phyloP scores from a whole-genome alignment of 2,888 invertebrate genomes.

The Aspidiotus rigidus region DNA sequence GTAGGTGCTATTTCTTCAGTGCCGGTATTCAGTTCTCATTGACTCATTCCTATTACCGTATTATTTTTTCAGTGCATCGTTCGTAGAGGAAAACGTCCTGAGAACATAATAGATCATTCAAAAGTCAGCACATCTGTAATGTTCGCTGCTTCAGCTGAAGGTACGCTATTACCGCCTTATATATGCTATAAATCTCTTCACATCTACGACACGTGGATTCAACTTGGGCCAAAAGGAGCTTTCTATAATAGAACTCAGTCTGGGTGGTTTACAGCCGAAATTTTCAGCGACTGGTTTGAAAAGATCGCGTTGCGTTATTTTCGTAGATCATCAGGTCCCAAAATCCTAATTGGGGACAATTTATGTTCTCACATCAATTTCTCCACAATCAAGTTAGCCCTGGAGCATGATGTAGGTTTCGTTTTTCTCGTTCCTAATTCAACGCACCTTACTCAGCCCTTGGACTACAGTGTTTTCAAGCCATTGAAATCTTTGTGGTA shows the following conservation, averaged over 20 bases:
- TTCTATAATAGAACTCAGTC: not conserved
- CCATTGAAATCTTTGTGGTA: not conserved
- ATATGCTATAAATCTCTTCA: no score
- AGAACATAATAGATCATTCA: no score
- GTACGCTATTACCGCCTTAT: no score
- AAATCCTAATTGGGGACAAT: not conserved
- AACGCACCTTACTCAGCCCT: not conserved
- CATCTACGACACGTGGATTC: no score
- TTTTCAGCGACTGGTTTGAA: not conserved
- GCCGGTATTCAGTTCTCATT: no score
- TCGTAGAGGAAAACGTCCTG: no score
- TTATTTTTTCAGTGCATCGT: no score
- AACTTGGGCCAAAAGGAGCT: no score
- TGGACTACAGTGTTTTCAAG: not conserved
- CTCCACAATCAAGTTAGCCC: not conserved
- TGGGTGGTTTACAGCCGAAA: not conserved
- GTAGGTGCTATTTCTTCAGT: no score
- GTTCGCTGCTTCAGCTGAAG: no score
- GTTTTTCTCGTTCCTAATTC: not conserved
- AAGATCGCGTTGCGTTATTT: not conserved
- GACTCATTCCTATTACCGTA: no score
- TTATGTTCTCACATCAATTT: not conserved
- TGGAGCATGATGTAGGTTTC: not conserved
- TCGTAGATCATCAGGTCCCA: not conserved
- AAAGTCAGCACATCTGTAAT: no score